Conservation (phyloP, 2,113 vertebrate genomes). For the Chaetorhynchus papuensis region DNA sequence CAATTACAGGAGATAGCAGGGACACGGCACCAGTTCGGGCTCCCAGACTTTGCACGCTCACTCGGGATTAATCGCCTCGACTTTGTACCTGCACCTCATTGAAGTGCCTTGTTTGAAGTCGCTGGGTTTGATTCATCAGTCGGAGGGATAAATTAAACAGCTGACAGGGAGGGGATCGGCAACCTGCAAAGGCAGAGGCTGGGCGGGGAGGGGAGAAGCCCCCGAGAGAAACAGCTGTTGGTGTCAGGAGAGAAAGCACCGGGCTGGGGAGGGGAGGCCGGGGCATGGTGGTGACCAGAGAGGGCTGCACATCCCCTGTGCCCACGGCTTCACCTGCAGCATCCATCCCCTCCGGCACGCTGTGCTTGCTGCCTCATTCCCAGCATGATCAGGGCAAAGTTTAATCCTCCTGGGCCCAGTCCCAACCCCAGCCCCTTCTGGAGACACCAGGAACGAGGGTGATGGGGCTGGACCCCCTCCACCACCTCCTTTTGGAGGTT, state of each 20-base stretch:
- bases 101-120: conserved; percentile 58
- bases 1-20: neutral
- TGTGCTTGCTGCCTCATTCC: rapidly evolving
- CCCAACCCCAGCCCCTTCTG: neutral
- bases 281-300: rapidly evolving
- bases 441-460: rapidly evolving
- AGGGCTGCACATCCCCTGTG: neutral
- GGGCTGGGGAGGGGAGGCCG: neutral
- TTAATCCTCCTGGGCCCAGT: neutral
- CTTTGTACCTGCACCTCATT: conserved; percentile 43
- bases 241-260: neutral
- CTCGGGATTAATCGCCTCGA: neutral
- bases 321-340: rapidly evolving
- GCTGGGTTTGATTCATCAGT: neutral
- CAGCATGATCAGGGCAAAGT: neutral
- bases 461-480: neutral
- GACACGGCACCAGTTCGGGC: neutral
- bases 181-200: neutral
- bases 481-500: neutral
- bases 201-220: neutral
- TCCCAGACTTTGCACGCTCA: neutral
- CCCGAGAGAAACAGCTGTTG: neutral
- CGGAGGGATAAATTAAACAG: conserved; percentile 9
- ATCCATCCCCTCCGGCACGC: neutral
- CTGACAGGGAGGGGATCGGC: neutral